Conservation (phyloP, 2,113 vertebrate species). For the Aptenodytes patagonicus region DNA sequence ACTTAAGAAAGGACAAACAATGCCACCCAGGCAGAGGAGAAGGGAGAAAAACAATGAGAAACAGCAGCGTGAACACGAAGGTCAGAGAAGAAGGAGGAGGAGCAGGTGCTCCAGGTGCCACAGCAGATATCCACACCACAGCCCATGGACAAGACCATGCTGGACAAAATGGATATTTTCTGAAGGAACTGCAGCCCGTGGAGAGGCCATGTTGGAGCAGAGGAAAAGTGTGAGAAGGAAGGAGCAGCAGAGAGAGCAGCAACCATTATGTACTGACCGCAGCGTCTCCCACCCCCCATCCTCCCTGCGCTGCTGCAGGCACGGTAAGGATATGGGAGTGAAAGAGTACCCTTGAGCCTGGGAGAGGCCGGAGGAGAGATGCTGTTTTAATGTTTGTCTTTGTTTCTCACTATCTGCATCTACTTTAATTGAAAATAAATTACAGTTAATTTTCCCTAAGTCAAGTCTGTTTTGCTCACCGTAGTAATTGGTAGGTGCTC, state of each 20-base stretch:
- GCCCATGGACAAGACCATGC: neutral
- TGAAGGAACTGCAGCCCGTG: neutral
- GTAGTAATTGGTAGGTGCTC: neutral
- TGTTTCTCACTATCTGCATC: neutral
- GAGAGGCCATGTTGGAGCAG: neutral
- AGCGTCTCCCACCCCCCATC: rapidly evolving
- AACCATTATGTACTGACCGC: rapidly evolving
- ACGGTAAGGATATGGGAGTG: neutral
- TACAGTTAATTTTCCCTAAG: neutral
- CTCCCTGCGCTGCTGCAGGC: rapidly evolving
- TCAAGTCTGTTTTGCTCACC: neutral
- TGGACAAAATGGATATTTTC: neutral
- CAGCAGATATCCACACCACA: neutral
- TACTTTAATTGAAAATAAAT: neutral
- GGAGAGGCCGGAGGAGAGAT: neutral
- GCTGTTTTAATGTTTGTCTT: neutral
- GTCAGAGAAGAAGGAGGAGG: neutral
- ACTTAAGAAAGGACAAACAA: neutral
- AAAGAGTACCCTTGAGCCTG: neutral
- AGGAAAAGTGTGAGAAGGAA: neutral
- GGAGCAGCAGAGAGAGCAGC: neutral
- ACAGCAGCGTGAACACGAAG: rapidly evolving
- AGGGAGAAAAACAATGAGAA: neutral
- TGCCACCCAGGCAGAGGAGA: neutral
- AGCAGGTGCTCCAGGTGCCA: neutral